Conservation (phyloP, 2,888 invertebrate species). For the Trypoxylon attenuatum region DNA sequence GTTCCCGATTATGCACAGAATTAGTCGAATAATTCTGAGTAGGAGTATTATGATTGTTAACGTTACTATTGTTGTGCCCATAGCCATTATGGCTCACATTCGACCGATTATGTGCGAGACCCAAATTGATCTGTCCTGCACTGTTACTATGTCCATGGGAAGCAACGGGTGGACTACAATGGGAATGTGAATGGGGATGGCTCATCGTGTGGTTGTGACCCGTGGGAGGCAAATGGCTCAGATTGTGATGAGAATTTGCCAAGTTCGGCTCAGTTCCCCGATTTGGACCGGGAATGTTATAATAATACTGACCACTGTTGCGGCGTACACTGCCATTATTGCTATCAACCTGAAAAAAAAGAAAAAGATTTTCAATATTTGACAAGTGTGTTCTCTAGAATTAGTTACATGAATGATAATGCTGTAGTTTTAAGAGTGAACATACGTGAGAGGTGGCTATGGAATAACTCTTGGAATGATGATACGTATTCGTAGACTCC, state of each 20-base stretch:
- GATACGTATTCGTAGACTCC: constrained; percentile 69
- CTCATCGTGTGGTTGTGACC: constrained; percentile 70
- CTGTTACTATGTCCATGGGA: constrained; percentile 71
- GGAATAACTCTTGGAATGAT: constrained; percentile 76
- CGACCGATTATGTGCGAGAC: constrained; percentile 65
- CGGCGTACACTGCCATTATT: constrained; percentile 75
- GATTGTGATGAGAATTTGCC: constrained; percentile 66
- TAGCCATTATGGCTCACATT: constrained; percentile 66
- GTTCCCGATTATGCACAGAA: constrained; percentile 73
- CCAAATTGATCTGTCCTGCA: constrained; percentile 67
- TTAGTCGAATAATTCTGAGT: constrained; percentile 58
- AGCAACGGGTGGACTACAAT: constrained; percentile 69
- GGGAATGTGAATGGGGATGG: constrained; percentile 68
- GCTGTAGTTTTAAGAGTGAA: neutral
- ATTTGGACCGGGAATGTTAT: constrained; percentile 74
- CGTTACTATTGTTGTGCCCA: constrained; percentile 63
- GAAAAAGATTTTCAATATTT: neutral
- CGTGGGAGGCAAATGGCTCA: constrained; percentile 60
- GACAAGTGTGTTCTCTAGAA: neutral
- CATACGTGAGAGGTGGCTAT: constrained; percentile 73
- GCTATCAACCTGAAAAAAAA: constrained; percentile 70
- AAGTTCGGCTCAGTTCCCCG: constrained; percentile 63
- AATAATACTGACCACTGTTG: constrained; percentile 76
- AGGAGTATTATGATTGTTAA: constrained; percentile 53
- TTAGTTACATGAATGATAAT: too few relatives aligned